phyloP scores from a whole-genome alignment of 2,797 vertebrate species.

The Leuciscus waleckii region DNA sequence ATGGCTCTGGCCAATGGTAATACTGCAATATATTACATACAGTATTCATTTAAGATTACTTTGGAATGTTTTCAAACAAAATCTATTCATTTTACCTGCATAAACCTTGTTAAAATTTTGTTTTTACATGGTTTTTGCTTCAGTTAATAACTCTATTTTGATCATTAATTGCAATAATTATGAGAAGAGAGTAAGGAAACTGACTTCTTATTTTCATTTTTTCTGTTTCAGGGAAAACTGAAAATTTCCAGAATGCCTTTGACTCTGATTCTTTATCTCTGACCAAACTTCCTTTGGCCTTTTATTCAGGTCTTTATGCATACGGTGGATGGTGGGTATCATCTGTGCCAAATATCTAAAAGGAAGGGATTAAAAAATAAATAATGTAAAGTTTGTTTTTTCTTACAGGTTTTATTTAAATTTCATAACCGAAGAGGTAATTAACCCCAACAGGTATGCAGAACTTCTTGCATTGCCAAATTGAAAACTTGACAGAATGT shows the following conservation, averaged over 20 bases:
- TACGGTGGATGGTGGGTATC: conserved; percentile 88
- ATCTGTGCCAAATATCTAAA: neutral
- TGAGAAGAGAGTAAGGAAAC: neutral
- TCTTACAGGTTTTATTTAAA: conserved; percentile 86
- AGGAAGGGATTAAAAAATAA: neutral
- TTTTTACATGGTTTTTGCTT: neutral
- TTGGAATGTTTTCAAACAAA: neutral
- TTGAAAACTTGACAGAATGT: neutral
- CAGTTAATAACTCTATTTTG: neutral
- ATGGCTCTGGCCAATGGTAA: conserved; percentile 78
- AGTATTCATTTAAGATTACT: neutral
- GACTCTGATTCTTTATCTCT: conserved; percentile 74
- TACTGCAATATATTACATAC: neutral
- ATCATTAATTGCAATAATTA: too few species aligned
- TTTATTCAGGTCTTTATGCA: conserved; percentile 90
- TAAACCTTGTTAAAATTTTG: neutral
- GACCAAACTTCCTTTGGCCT: conserved; percentile 86
- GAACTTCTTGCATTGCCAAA: neutral
- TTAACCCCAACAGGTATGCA: conserved; percentile 87
- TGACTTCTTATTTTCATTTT: neutral
- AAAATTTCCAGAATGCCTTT: conserved; percentile 86
- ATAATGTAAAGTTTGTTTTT: conserved; percentile 1
- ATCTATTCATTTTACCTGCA: neutral
- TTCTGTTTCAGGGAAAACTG: conserved; percentile 78
- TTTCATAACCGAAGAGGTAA: conserved; percentile 88